Conservation (phyloP, 2,797 vertebrate species). For the Sphenopsis melanotis region DNA sequence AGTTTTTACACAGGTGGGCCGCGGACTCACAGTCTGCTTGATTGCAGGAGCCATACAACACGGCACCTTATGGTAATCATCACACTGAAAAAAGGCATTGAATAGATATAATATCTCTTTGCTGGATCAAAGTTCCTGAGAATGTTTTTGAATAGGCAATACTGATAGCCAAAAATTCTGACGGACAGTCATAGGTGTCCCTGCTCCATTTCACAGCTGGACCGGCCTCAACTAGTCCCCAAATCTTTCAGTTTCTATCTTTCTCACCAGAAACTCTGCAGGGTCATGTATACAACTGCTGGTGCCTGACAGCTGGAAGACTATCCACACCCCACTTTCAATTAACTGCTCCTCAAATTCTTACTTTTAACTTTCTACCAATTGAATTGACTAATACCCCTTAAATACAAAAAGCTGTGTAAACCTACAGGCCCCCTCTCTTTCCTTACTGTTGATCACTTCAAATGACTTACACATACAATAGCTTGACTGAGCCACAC, state of each 20-base stretch:
- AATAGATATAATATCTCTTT: not conserved
- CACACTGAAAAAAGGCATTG: not conserved
- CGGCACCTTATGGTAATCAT: not conserved
- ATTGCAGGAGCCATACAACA: not conserved
- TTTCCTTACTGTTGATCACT: not conserved
- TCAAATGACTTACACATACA: rapidly evolving
- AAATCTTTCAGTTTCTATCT: not conserved
- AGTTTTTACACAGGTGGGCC: not conserved
- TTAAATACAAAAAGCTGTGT: not conserved
- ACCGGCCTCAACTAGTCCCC: not conserved
- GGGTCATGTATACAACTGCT: not conserved
- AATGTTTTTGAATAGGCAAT: not conserved
- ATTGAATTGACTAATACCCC: not conserved
- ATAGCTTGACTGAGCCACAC: not conserved
- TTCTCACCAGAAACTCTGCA: not conserved
- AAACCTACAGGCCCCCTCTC: not conserved
- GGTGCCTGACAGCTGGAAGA: not conserved
- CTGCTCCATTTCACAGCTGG: not conserved
- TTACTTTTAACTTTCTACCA: not conserved
- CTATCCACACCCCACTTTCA: not conserved
- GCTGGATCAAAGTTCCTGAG: not conserved
- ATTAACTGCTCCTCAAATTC: not conserved
- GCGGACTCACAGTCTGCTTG: not conserved
- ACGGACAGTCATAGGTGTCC: not conserved
- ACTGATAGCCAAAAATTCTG: not conserved